phyloP scores from a whole-genome alignment of 2,113 vertebrate genomes.

The Mohoua ochrocephala region DNA sequence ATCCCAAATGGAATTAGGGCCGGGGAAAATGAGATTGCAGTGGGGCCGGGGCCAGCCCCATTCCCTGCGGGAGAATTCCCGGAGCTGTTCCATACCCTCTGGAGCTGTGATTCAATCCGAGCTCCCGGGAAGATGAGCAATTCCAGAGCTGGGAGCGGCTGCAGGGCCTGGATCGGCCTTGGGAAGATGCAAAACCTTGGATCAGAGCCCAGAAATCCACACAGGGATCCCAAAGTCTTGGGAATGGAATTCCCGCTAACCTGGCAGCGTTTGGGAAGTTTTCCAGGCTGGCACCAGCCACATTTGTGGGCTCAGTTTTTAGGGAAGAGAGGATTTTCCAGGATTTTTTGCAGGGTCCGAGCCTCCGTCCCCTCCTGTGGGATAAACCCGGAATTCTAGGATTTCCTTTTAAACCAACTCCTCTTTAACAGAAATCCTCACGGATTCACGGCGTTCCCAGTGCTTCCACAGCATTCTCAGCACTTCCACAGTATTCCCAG shows the following conservation, averaged over 20 bases:
- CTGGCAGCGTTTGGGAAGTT: rapidly evolving
- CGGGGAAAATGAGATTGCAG: constrained; percentile 2
- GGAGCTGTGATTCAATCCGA: not conserved
- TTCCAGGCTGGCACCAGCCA: rapidly evolving
- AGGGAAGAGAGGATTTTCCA: not conserved
- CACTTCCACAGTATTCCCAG: rapidly evolving
- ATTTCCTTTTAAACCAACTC: not conserved
- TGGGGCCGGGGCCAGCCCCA: not conserved
- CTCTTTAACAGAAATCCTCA: not conserved
- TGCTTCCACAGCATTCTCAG: rapidly evolving
- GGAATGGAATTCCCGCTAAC: not conserved
- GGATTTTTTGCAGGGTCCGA: not conserved
- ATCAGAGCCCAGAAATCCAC: not conserved
- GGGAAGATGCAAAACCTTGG: not conserved
- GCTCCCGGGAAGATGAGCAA: rapidly evolving
- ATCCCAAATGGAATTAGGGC: constrained; percentile 32
- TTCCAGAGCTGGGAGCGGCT: not conserved
- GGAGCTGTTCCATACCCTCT: not conserved
- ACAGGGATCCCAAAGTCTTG: not conserved
- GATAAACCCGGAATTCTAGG: not conserved
- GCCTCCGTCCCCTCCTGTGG: rapidly evolving
- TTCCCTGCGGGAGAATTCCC: not conserved
- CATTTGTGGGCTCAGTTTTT: rapidly evolving
- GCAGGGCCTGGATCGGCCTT: not conserved
- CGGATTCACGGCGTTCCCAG: rapidly evolving